Percentiles rank a stretch among this genome's conserved stretches.
Evolutionary conservation across 2,797 vertebrate species (phyloP).

Genomic region (Pangasius sanitwongsei): DNA sequence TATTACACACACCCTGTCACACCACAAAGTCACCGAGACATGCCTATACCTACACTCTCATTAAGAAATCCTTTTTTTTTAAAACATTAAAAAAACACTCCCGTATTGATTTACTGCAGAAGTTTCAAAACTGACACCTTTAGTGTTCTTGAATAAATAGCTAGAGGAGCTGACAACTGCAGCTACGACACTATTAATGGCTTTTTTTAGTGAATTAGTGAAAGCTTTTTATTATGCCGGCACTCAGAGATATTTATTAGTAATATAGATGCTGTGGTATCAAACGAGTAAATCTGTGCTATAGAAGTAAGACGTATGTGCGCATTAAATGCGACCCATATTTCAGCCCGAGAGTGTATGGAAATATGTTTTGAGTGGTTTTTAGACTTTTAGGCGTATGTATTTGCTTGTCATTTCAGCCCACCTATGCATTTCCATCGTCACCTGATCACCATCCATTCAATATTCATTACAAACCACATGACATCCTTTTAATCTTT

Average conservation of each 20-base stretch:
- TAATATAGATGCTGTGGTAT: not conserved
- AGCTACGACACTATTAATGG: not conserved
- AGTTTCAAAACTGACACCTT: not conserved
- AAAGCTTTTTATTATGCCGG: not conserved
- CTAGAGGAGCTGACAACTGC: no score
- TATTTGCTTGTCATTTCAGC: not conserved
- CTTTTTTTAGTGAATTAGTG: not conserved
- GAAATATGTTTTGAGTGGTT: not conserved
- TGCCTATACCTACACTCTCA: no score
- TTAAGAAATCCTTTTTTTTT: no score
- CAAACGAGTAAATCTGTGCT: not conserved
- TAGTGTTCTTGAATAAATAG: not conserved
- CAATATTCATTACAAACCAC: not conserved
- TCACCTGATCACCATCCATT: not conserved
- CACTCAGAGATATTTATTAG: not conserved
- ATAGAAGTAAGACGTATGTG: not conserved
- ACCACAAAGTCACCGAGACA: no score
- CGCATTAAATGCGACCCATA: not conserved
- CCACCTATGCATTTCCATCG: no score
- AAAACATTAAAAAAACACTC: not conserved
- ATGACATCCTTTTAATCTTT: not conserved
- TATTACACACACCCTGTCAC: no score
- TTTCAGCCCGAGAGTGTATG: not conserved
- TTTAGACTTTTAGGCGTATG: not conserved
- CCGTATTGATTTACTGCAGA: not conserved